These are phyloP conservation scores for Phrynocephalus guinanensis DNA, from an alignment of 2,797 vertebrate genomes.

Conservation along the genomic window DNA sequence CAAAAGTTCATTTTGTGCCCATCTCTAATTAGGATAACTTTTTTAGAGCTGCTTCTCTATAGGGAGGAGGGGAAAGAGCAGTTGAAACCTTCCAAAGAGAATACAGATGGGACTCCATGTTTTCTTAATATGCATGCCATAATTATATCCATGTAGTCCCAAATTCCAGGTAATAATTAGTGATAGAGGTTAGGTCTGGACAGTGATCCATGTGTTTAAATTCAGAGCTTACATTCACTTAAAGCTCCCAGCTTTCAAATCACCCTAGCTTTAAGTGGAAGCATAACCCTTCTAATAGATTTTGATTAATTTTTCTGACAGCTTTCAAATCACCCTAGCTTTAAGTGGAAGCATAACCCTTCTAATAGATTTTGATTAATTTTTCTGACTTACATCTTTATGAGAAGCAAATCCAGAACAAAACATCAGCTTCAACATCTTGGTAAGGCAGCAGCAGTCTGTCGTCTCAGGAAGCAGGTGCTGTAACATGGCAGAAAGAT, in stretches of 20 bases:
- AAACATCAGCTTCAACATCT: too few relatives aligned
- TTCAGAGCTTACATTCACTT: conserved; percentile 29
- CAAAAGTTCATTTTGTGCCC: too few relatives aligned
- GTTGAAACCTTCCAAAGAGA: not conserved
- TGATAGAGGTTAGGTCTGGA: not conserved
- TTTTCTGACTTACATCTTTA: not conserved
- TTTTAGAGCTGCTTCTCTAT: not conserved
- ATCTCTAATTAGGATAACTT: not conserved
- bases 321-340: not conserved
- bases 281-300: not conserved
- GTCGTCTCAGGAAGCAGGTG: not conserved
- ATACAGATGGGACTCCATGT: not conserved
- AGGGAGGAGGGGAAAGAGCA: not conserved
- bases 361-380: not conserved
- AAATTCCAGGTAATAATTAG: conserved; percentile 8
- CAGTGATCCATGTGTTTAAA: not conserved
- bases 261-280: not conserved
- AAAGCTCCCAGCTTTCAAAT: not conserved
- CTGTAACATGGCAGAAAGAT: not conserved
- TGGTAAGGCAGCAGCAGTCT: not conserved
- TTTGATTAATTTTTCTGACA: not conserved
- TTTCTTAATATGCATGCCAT: not conserved
- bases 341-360: not conserved
- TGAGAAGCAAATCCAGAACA: not conserved
- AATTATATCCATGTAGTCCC: not conserved